Evolutionary conservation across 2,888 invertebrate species (phyloP).

Genomic region (Sialis lutaria): DNA sequence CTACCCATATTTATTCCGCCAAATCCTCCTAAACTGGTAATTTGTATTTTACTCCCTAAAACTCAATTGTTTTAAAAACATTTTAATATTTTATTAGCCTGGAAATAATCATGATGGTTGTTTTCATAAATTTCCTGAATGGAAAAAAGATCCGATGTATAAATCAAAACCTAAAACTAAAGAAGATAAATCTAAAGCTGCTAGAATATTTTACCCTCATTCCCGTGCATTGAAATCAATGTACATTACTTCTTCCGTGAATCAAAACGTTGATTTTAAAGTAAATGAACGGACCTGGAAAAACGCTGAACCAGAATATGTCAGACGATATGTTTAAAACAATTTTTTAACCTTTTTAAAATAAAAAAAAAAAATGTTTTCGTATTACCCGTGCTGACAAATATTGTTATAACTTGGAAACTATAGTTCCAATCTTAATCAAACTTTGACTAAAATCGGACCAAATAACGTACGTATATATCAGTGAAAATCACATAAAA

Average conservation of each 20-base stretch:
- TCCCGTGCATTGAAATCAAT: background rate
- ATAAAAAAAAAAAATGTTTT: no score
- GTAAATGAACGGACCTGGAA: background rate
- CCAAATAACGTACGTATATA: no score
- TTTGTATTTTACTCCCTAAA: background rate
- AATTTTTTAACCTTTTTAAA: background rate
- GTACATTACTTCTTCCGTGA: background rate
- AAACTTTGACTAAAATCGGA: no score
- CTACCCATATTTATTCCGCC: conserved; percentile 14
- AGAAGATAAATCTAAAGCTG: background rate
- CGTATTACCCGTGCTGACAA: no score
- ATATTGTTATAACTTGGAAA: no score
- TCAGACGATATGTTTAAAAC: background rate
- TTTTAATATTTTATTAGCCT: background rate
- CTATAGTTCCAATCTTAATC: no score
- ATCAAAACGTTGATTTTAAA: background rate
- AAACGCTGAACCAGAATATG: background rate
- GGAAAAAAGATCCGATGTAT: background rate
- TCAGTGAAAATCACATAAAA: no score
- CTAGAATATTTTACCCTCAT: background rate
- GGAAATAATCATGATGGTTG: conserved; percentile 1
- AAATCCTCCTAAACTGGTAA: conserved; percentile 22
- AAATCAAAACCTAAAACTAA: background rate
- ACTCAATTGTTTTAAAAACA: background rate
- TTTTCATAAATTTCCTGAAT: background rate